These are phyloP conservation scores for Falco berigora DNA, from an alignment of 2,797 vertebrate genomes.

Conservation along the genomic window DNA sequence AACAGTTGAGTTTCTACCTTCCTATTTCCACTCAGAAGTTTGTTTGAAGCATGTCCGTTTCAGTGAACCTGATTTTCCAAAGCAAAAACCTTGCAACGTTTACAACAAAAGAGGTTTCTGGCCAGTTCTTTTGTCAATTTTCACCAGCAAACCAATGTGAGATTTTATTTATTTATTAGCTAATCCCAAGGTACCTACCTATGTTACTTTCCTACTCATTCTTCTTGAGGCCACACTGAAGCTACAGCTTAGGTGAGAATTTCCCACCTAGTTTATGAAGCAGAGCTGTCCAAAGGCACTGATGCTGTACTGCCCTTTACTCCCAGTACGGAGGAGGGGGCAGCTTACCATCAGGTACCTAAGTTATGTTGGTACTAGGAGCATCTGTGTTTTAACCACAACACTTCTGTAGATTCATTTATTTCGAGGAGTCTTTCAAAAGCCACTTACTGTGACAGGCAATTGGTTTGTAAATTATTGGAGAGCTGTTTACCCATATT, in stretches of 20 bases:
- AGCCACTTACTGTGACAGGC: not conserved
- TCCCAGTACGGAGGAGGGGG: not conserved
- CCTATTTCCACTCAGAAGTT: not conserved
- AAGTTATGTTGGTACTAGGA: not conserved
- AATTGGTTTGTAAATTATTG: not conserved
- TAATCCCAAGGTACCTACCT: not conserved
- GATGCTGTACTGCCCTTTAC: not conserved
- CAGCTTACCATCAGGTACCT: fast-evolving
- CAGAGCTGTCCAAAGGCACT: not conserved
- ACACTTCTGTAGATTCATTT: not conserved
- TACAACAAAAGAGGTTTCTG: not conserved
- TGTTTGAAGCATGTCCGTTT: not conserved
- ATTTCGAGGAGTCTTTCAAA: not conserved
- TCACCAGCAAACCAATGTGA: not conserved
- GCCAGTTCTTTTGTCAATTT: not conserved
- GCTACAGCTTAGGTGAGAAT: not conserved
- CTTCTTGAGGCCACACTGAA: not conserved
- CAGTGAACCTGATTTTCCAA: not conserved
- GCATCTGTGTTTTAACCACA: not conserved
- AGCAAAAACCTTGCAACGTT: not conserved
- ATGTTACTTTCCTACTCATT: not conserved
- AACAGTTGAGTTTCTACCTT: not conserved
- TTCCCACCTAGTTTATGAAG: not conserved
- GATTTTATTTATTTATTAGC: not conserved
- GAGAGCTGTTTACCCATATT: not conserved